Evolutionary conservation across 2,113 vertebrate species (phyloP).

Genomic region (Tetraodon nigroviridis): DNA sequence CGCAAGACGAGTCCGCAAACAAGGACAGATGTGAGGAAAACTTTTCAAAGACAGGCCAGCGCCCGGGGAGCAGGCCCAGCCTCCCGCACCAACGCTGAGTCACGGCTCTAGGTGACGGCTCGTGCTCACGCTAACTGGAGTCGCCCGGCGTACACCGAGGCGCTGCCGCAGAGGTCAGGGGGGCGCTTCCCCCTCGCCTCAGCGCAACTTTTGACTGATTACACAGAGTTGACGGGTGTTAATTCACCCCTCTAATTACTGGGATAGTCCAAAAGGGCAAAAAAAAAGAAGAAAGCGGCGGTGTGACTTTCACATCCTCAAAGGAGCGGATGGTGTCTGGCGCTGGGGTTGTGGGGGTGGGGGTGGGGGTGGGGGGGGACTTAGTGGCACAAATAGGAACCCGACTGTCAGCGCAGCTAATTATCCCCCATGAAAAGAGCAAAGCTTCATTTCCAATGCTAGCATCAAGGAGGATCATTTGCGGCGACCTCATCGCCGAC

Average conservation of each 20-base stretch:
- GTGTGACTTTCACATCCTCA: slow-evolving; percentile 60
- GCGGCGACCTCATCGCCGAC: slow-evolving; percentile 66
- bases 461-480: slow-evolving; percentile 68
- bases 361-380: slow-evolving; percentile 1
- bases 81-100: slow-evolving; percentile 23
- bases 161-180: slow-evolving; percentile 47
- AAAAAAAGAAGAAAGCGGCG: slow-evolving; percentile 27
- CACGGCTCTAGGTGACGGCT: slow-evolving; percentile 14
- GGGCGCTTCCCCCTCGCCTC: slow-evolving; percentile 46
- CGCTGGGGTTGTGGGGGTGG: slow-evolving; percentile 30
- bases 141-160: slow-evolving; percentile 20
- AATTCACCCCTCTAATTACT: slow-evolving; percentile 64
- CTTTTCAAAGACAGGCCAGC: slow-evolving; percentile 57
- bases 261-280: slow-evolving; percentile 57
- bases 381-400: slow-evolving; percentile 50
- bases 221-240: slow-evolving; percentile 57
- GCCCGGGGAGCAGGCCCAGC: slow-evolving; percentile 12
- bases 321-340: slow-evolving; percentile 68
- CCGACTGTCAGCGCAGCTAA: slow-evolving; percentile 69
- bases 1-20: slow-evolving; percentile 54
- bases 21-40: slow-evolving; percentile 41
- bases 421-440: slow-evolving; percentile 69
- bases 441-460: slow-evolving; percentile 68
- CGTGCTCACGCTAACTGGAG: slow-evolving; percentile 59
- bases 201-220: slow-evolving; percentile 62